Conservation (phyloP, 2,113 vertebrate genomes). For the Microcebus griseorufus region DNA sequence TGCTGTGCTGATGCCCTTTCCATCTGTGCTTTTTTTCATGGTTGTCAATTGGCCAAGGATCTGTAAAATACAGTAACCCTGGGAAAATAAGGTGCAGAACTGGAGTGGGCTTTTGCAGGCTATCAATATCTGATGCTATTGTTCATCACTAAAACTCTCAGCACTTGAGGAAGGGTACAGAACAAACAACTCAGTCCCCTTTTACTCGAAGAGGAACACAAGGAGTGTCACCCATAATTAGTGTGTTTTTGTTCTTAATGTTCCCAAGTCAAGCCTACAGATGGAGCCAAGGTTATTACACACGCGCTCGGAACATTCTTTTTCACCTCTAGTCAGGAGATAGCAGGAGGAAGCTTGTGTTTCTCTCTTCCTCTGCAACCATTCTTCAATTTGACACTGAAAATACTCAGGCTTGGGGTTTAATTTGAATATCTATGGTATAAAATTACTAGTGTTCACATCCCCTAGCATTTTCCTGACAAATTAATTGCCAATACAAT, state of each 20-base stretch:
- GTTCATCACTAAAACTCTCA: constrained; percentile 9
- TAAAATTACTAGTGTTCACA: constrained; percentile 78
- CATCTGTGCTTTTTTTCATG: not conserved
- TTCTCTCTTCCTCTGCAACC: constrained; percentile 52
- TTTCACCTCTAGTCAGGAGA: not conserved
- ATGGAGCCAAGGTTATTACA: constrained; percentile 53
- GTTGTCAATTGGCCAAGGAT: not conserved
- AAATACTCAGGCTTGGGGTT: constrained; percentile 59
- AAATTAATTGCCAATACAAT: constrained; percentile 79
- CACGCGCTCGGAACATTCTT: not conserved
- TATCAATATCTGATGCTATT: not conserved
- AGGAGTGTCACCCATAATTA: constrained; percentile 66
- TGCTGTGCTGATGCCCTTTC: not conserved
- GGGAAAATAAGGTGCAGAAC: not conserved
- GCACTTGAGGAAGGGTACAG: not conserved
- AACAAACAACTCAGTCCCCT: constrained; percentile 9
- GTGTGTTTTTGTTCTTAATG: constrained; percentile 61
- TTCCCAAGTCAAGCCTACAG: constrained; percentile 51
- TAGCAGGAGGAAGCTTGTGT: constrained; percentile 44
- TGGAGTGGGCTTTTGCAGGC: not conserved
- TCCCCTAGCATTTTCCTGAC: constrained; percentile 76
- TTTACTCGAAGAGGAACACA: constrained; percentile 32
- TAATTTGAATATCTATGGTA: constrained; percentile 80
- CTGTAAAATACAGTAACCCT: not conserved
- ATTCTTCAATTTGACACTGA: constrained; percentile 69